These are phyloP conservation scores for Neocrepidodera transversa DNA, from an alignment of 2,888 invertebrate genomes.

Conservation along the genomic window DNA sequence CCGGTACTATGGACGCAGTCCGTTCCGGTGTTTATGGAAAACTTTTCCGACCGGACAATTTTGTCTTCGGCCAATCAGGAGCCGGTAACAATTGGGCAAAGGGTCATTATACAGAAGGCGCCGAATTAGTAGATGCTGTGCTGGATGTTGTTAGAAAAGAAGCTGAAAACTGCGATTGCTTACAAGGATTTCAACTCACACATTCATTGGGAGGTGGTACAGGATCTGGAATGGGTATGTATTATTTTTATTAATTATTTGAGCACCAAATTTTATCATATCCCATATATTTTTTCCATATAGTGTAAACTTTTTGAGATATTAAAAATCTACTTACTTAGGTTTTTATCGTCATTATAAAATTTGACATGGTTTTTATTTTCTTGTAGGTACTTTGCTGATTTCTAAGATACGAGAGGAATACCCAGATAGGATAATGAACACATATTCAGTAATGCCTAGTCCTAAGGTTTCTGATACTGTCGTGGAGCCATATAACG, in stretches of 20 bases:
- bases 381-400: constrained; percentile 68
- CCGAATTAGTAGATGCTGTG: constrained; percentile 82
- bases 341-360: too few relatives aligned
- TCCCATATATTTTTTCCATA: too few relatives aligned
- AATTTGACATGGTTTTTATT: too few relatives aligned
- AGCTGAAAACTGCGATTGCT: constrained; percentile 91
- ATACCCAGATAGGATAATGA: too few relatives aligned
- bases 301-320: too few relatives aligned
- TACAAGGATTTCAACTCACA: constrained; percentile 86
- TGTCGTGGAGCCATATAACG: constrained; percentile 85
- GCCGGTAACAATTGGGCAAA: too few relatives aligned
- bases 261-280: too few relatives aligned
- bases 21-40: constrained; percentile 84
- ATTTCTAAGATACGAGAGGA: constrained; percentile 91
- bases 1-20: constrained; percentile 89
- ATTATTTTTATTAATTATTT: too few relatives aligned
- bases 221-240: constrained; percentile 73
- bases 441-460: constrained; percentile 83
- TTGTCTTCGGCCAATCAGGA: constrained; percentile 76
- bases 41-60: constrained; percentile 89
- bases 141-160: constrained; percentile 85
- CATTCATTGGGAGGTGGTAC: constrained; percentile 84
- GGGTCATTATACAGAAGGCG: constrained; percentile 93
- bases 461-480: constrained; percentile 80
- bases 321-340: too few relatives aligned